Conservation (phyloP, 2,797 vertebrate species). For the Microhierax caerulescens region DNA sequence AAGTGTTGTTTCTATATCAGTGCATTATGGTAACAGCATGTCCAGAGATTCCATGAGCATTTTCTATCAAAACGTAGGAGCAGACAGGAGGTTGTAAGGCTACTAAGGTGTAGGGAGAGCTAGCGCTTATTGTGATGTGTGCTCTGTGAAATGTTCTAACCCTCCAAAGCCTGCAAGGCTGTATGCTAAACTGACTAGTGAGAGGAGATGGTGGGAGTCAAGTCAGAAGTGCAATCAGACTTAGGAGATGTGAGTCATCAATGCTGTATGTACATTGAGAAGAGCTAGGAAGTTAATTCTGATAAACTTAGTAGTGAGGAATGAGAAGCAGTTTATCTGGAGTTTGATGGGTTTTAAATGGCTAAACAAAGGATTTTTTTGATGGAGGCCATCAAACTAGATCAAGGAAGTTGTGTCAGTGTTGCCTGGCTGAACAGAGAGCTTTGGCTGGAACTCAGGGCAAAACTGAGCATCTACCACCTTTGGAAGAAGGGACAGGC, state of each 20-base stretch:
- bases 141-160: not conserved
- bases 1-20: not conserved
- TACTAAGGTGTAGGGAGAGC: not conserved
- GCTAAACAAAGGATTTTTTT: not conserved
- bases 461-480: too few relatives aligned
- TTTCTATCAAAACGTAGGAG: not conserved
- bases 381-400: not conserved
- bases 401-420: not conserved
- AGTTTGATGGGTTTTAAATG: not conserved
- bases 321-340: not conserved
- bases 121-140: not conserved
- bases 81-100: not conserved
- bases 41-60: not conserved
- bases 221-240: not conserved
- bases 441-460: too few relatives aligned
- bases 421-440: too few relatives aligned
- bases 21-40: not conserved
- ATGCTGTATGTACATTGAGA: not conserved
- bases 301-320: not conserved
- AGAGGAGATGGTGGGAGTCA: not conserved
- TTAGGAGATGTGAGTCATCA: not conserved
- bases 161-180: not conserved
- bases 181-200: not conserved
- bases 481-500: too few relatives aligned
- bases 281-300: not conserved